Percentiles rank a stretch among this genome's conserved stretches.
phyloP scores from a whole-genome alignment of 2,113 vertebrate species.

The Pedetes capensis region DNA sequence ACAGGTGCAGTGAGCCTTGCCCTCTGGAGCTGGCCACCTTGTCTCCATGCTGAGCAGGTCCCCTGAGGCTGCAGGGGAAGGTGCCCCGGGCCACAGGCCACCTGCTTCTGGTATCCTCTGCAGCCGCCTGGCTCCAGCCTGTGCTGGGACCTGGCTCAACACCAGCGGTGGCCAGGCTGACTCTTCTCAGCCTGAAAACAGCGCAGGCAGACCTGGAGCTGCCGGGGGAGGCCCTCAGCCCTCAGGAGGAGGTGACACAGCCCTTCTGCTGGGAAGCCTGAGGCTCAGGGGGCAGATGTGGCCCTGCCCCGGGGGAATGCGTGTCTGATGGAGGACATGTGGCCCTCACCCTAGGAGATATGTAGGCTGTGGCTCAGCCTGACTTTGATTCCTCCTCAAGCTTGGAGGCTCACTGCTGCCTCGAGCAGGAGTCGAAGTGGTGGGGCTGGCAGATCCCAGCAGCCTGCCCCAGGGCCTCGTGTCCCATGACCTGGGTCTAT shows the following conservation, averaged over 20 bases:
- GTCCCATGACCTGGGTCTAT: neutral
- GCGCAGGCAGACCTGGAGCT: neutral
- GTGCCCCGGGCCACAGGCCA: neutral
- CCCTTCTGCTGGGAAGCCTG: neutral
- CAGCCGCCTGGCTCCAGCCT: neutral
- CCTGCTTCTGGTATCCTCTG: neutral
- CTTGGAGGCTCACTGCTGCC: neutral
- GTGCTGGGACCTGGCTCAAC: neutral
- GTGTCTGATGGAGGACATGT: neutral
- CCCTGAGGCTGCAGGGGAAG: neutral
- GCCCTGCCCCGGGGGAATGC: neutral
- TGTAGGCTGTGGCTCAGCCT: too few relatives aligned
- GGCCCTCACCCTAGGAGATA: neutral
- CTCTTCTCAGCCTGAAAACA: neutral
- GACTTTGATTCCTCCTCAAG: fast-evolving
- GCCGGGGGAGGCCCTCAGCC: fast-evolving
- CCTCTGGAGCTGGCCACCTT: fast-evolving
- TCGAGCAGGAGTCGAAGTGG: neutral
- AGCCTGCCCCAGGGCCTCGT: neutral
- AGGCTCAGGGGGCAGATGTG: neutral
- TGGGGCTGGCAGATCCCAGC: neutral
- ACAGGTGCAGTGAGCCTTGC: neutral
- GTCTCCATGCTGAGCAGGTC: too few relatives aligned
- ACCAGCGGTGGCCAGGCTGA: too few relatives aligned
- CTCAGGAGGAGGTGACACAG: neutral